A percentile compares a stretch with the other conserved stretches of the same genome.
phyloP scores from a whole-genome alignment of 1,140 invertebrate species.

The Megalopta genalis region DNA sequence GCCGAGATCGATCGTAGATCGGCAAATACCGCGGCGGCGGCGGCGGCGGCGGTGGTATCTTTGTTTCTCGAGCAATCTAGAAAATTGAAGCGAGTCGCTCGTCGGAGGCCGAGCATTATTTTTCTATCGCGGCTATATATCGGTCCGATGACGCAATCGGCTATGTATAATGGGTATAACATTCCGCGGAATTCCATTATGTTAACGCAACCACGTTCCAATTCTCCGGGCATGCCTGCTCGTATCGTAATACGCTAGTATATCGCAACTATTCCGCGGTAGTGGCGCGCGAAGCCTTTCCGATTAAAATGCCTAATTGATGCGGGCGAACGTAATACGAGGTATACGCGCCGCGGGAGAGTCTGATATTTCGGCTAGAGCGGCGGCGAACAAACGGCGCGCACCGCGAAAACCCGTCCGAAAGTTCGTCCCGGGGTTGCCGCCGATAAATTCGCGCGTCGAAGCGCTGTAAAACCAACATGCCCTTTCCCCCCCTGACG shows the following conservation, averaged over 20 bases:
- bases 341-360: not conserved
- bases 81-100: constrained; percentile 51
- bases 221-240: constrained; percentile 61
- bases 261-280: constrained; percentile 66
- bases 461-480: no score
- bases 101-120: constrained; percentile 44
- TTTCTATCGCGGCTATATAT: constrained; percentile 46
- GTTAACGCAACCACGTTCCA: constrained; percentile 69
- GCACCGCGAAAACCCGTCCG: not conserved
- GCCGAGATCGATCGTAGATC: not conserved
- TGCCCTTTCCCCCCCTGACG: no score
- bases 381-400: not conserved
- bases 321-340: constrained; percentile 56
- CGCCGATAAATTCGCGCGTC: no score
- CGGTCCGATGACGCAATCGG: constrained; percentile 62
- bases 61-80: constrained; percentile 35
- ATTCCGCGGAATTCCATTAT: constrained; percentile 71
- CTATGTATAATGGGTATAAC: constrained; percentile 69
- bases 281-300: constrained; percentile 44
- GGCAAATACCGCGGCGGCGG: not conserved
- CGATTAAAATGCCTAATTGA: constrained; percentile 68
- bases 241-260: constrained; percentile 63
- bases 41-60: no score
- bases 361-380: constrained; percentile 39
- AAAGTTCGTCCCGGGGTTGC: no score